Percentiles rank a stretch among this genome's conserved stretches.
phyloP scores from a whole-genome alignment of 2,113 vertebrate genomes.

The Phoxinus phoxinus region DNA sequence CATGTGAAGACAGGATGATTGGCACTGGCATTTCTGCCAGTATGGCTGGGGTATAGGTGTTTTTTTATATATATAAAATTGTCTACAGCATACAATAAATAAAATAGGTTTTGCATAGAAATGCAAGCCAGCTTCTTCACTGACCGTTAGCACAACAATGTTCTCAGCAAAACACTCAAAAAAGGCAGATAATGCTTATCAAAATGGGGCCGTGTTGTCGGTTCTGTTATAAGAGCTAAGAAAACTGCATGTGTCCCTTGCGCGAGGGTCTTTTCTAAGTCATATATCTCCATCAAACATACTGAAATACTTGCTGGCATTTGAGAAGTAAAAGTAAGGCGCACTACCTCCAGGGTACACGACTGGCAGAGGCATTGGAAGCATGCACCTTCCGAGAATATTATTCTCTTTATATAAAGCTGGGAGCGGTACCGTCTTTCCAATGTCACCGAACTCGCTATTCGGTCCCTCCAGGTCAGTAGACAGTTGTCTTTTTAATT shows the following conservation, averaged over 20 bases:
- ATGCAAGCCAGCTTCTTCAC: constrained; percentile 44
- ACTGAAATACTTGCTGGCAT: constrained; percentile 83
- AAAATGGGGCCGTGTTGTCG: constrained; percentile 10
- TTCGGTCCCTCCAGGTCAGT: constrained; percentile 78
- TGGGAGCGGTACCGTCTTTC: constrained; percentile 76
- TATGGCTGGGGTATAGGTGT: constrained; percentile 58
- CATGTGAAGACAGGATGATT: constrained; percentile 34
- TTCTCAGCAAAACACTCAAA: constrained; percentile 48
- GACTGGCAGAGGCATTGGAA: constrained; percentile 84
- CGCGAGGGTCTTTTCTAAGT: constrained; percentile 53
- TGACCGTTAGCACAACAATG: constrained; percentile 41
- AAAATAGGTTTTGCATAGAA: constrained; percentile 56
- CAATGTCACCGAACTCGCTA: constrained; percentile 68
- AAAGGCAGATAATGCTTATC: constrained; percentile 2
- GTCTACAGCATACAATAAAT: constrained; percentile 59
- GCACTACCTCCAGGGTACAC: constrained; percentile 80
- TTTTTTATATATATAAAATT: constrained; percentile 53
- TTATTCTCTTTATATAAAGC: constrained; percentile 82
- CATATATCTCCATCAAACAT: constrained; percentile 85
- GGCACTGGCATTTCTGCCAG: constrained; percentile 60
- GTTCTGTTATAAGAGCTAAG: background rate
- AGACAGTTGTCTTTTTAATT: constrained; percentile 85
- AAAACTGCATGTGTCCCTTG: constrained; percentile 54
- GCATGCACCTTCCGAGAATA: constrained; percentile 79
- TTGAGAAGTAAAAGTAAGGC: constrained; percentile 86